Conservation (phyloP, 2,113 vertebrate genomes). For the Balaenoptera acutorostrata region DNA sequence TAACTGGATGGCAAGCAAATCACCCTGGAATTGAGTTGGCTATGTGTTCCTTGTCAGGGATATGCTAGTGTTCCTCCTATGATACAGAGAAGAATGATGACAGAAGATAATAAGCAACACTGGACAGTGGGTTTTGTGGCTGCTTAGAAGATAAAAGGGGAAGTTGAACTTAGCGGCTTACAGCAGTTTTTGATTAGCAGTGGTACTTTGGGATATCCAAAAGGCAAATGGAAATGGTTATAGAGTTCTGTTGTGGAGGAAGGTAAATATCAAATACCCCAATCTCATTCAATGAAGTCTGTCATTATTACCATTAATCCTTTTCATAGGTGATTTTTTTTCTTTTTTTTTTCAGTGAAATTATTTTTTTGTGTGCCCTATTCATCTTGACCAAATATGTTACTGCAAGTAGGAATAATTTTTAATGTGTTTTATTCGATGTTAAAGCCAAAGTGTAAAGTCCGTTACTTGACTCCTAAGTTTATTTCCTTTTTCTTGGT, state of each 20-base stretch:
- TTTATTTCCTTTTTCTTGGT: neutral
- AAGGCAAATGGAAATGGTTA: constrained; percentile 13
- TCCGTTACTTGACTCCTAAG: neutral
- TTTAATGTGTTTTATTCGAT: neutral
- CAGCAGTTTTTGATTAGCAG: neutral
- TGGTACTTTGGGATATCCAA: neutral
- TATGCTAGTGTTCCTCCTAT: neutral
- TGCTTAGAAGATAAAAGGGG: neutral
- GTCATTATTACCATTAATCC: constrained; percentile 19
- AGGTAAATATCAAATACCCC: neutral
- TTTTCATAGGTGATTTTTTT: constrained; percentile 28
- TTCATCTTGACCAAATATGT: neutral
- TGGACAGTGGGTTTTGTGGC: neutral
- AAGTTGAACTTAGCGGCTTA: neutral
- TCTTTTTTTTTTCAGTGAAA: neutral
- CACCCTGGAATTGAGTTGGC: neutral
- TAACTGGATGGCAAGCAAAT: neutral
- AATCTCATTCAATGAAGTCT: neutral
- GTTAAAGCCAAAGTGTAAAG: neutral
- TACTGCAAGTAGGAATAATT: neutral
- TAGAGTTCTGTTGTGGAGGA: neutral
- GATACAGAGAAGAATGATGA: neutral
- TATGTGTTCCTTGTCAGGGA: constrained; percentile 32
- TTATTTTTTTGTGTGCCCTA: neutral
- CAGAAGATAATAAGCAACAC: constrained; percentile 15